Evolutionary conservation across 2,888 invertebrate species (phyloP).

Genomic region (Galeopsomyia nigrocyanea): DNA sequence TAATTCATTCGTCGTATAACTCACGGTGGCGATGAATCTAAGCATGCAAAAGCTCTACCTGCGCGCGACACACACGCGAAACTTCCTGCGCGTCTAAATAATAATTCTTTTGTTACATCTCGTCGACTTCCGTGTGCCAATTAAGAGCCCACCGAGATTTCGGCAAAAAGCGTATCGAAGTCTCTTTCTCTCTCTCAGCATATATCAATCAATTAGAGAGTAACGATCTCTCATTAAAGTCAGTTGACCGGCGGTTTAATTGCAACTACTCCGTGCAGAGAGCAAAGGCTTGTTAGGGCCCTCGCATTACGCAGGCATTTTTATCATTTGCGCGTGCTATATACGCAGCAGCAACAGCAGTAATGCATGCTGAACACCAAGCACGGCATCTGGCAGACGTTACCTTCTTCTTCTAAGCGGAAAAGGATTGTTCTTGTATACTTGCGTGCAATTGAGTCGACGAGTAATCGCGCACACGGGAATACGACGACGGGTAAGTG

Average conservation of each 20-base stretch:
- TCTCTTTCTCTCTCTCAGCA: background rate
- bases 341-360: slow-evolving; percentile 52
- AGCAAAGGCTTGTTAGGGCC: slow-evolving; percentile 25
- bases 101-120: too few relatives aligned
- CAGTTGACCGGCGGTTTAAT: background rate
- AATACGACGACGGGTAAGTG: slow-evolving; percentile 12
- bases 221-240: slow-evolving; percentile 36
- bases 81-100: too few relatives aligned
- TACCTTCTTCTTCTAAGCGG: slow-evolving; percentile 53
- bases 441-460: slow-evolving; percentile 14
- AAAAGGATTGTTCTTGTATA: slow-evolving; percentile 4
- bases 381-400: slow-evolving; percentile 62
- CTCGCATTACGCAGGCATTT: slow-evolving; percentile 40
- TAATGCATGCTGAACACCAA: slow-evolving; percentile 51
- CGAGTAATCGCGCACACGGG: background rate
- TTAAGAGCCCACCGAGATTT: too few relatives aligned
- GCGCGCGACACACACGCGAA: too few relatives aligned
- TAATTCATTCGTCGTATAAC: too few relatives aligned
- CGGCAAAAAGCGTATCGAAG: background rate
- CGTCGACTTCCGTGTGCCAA: too few relatives aligned
- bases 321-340: slow-evolving; percentile 22
- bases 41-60: too few relatives aligned
- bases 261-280: too few relatives aligned
- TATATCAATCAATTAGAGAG: slow-evolving; percentile 40
- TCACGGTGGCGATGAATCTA: too few relatives aligned